Percentiles rank a stretch among this genome's conserved stretches.
These are phyloP conservation scores for Julus scandinavius DNA, from an alignment of 2,888 invertebrate species.

Conservation along the genomic window DNA sequence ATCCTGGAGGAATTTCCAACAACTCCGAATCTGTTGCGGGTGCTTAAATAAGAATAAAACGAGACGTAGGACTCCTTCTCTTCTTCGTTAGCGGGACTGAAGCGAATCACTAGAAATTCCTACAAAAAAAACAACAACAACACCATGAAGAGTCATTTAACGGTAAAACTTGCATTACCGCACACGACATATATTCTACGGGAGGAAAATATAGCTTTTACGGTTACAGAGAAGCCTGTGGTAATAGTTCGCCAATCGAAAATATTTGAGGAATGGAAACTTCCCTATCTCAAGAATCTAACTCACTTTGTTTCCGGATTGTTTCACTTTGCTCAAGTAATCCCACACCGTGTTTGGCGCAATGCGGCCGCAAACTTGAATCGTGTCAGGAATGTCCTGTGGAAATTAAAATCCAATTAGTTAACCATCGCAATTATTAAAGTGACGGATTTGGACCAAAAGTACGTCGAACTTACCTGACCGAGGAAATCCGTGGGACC, in stretches of 20 bases:
- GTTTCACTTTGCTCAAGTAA: conserved; percentile 89
- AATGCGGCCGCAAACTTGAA: conserved; percentile 89
- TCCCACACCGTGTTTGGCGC: conserved; percentile 91
- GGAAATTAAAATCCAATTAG: not conserved
- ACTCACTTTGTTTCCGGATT: conserved; percentile 78
- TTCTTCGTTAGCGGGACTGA: conserved; percentile 83
- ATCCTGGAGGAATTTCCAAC: conserved; percentile 81
- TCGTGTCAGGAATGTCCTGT: conserved; percentile 77
- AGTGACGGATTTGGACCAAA: conserved; percentile 30
- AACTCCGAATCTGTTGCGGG: conserved; percentile 79
- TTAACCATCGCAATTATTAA: not conserved
- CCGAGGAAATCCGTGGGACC: conserved; percentile 57
- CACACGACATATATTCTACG: too few relatives aligned
- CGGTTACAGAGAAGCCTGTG: too few relatives aligned
- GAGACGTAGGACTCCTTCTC: conserved; percentile 86
- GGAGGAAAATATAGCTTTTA: too few relatives aligned
- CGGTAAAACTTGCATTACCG: too few relatives aligned
- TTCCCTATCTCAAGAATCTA: not conserved
- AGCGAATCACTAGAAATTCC: conserved; percentile 83
- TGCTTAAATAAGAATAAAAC: conserved; percentile 88
- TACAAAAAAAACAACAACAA: conserved; percentile 59
- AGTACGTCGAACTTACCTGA: conserved; percentile 49
- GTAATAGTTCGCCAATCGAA: too few relatives aligned
- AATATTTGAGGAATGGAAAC: not conserved
- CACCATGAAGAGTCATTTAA: not conserved